Percentiles rank a stretch among this genome's conserved stretches.
phyloP scores from a whole-genome alignment of 1,140 invertebrate species.

The Drosophila neocordata region DNA sequence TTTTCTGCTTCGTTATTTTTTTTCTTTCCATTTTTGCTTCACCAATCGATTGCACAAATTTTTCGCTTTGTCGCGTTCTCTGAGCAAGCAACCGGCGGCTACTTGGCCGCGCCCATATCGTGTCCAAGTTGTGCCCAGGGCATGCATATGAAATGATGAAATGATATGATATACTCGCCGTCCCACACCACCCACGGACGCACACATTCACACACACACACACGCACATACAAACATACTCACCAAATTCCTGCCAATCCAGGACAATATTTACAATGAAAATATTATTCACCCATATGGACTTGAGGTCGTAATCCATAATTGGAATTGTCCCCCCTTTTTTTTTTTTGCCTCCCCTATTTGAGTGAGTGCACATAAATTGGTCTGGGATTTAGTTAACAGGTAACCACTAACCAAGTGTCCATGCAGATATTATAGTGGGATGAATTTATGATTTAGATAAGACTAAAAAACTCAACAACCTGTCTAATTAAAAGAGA shows the following conservation, averaged over 20 bases:
- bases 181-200: neutral
- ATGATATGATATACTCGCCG: slow-evolving; percentile 13
- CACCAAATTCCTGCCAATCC: slow-evolving; percentile 12
- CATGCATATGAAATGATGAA: slow-evolving; percentile 69
- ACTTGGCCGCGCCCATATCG: slow-evolving; percentile 67
- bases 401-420: neutral
- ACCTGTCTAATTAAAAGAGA: too few species aligned
- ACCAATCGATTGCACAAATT: slow-evolving; percentile 78
- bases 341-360: neutral
- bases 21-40: slow-evolving; percentile 14
- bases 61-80: slow-evolving; percentile 75
- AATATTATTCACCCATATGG: slow-evolving; percentile 77
- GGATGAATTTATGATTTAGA: too few species aligned
- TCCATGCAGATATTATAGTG: too few species aligned
- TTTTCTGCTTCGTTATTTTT: neutral
- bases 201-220: neutral
- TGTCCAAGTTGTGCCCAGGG: slow-evolving; percentile 66
- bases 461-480: too few species aligned
- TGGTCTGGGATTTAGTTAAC: slow-evolving; percentile 9
- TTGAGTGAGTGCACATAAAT: neutral
- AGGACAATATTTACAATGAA: slow-evolving; percentile 65
- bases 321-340: slow-evolving; percentile 41
- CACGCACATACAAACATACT: neutral
- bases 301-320: slow-evolving; percentile 77
- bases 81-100: slow-evolving; percentile 71